A percentile compares a stretch with the other conserved stretches of the same genome.
These are phyloP conservation scores for Hafferia zeledoni DNA, from an alignment of 2,797 vertebrate genomes.

Conservation along the genomic window DNA sequence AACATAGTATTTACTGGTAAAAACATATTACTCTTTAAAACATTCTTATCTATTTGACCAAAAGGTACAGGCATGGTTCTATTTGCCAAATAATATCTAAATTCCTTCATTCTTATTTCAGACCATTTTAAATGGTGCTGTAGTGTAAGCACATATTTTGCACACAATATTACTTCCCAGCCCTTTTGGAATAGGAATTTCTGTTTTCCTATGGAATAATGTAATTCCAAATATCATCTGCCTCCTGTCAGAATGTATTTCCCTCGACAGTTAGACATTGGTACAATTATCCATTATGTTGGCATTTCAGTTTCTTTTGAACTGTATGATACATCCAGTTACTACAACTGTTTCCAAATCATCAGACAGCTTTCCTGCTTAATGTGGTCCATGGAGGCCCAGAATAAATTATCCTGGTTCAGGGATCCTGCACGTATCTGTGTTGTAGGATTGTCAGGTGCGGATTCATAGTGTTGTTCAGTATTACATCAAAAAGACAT, in stretches of 20 bases:
- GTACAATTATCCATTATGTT: constrained; percentile 34
- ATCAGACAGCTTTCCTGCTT: background rate
- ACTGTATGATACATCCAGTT: background rate
- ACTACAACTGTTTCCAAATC: constrained; percentile 5
- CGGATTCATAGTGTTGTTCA: fast-evolving
- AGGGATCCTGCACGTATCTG: background rate
- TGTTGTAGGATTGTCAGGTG: background rate
- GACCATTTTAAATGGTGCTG: background rate
- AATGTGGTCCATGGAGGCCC: background rate
- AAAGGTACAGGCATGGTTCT: background rate
- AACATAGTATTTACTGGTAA: background rate
- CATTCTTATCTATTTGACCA: background rate
- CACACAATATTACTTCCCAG: background rate
- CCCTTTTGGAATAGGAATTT: background rate
- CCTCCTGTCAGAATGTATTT: background rate
- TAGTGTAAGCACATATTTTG: background rate
- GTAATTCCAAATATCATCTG: constrained; percentile 27
- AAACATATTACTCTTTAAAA: background rate
- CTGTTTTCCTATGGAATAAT: background rate
- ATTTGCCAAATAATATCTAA: background rate
- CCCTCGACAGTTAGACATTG: background rate
- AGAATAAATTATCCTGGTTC: background rate
- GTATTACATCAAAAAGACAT: background rate
- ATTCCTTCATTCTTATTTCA: background rate
- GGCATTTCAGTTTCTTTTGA: constrained; percentile 38